Conservation (phyloP, 2,888 invertebrate species). For the Dryadula phaetusa region DNA sequence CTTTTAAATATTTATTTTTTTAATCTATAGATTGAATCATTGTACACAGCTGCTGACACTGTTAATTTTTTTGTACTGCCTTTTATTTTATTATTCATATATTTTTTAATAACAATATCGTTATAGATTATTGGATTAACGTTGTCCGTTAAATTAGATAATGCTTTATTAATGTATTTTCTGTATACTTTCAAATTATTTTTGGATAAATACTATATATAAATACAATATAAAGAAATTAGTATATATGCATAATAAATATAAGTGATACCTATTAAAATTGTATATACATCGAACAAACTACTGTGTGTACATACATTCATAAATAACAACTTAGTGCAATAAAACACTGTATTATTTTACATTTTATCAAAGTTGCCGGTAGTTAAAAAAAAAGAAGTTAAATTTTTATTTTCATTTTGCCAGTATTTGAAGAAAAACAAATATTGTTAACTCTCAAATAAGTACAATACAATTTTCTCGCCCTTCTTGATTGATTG, state of each 20-base stretch:
- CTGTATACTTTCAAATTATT: not conserved
- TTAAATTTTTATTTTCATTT: too few relatives aligned
- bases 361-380: not conserved
- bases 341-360: constrained; percentile 45
- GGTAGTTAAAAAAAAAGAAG: constrained; percentile 1
- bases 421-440: not conserved
- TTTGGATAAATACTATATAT: not conserved
- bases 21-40: constrained; percentile 23
- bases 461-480: constrained; percentile 4
- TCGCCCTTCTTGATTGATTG: constrained; percentile 33
- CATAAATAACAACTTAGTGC: constrained; percentile 54
- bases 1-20: too few relatives aligned
- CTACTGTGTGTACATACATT: constrained; percentile 56
- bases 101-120: too few relatives aligned
- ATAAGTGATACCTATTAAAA: constrained; percentile 55
- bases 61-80: too few relatives aligned
- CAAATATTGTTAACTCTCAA: not conserved
- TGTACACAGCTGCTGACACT: not conserved
- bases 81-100: too few relatives aligned
- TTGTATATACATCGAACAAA: constrained; percentile 42
- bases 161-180: not conserved
- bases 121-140: too few relatives aligned
- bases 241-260: constrained; percentile 43
- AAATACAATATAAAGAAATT: constrained; percentile 3
- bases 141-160: too few relatives aligned